Conservation (phyloP, 2,113 vertebrate species). For the Tragelaphus strepsiceros region DNA sequence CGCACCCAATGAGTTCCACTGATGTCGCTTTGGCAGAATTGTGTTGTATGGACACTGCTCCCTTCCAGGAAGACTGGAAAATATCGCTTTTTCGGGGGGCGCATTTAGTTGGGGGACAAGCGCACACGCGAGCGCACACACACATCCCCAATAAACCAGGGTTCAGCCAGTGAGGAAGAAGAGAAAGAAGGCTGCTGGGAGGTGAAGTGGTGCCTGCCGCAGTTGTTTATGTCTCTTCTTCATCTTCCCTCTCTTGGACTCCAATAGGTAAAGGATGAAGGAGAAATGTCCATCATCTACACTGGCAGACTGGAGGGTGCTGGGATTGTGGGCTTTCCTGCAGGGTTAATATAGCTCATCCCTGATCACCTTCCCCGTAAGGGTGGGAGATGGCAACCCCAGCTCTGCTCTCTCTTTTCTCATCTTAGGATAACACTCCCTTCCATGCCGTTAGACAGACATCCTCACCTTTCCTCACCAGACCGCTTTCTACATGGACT, state of each 20-base stretch:
- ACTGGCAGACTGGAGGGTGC: background rate
- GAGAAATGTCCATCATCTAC: background rate
- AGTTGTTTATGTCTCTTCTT: background rate
- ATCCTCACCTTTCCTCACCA: background rate
- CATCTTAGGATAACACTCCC: background rate
- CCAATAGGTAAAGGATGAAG: background rate
- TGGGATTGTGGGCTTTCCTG: background rate
- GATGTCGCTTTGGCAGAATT: background rate
- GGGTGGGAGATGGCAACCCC: background rate
- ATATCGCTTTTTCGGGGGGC: background rate
- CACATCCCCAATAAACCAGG: background rate
- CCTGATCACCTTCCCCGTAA: background rate
- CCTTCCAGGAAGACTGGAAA: background rate
- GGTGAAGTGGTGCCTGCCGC: background rate
- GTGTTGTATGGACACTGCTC: background rate
- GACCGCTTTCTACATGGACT: background rate
- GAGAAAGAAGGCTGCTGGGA: background rate
- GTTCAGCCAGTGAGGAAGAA: background rate
- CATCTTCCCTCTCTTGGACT: background rate
- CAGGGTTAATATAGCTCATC: no score
- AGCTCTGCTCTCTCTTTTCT: background rate
- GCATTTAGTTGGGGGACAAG: background rate
- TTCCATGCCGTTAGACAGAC: background rate
- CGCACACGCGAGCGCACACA: accelerated
- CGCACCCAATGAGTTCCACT: background rate